Evolutionary conservation across 1,140 invertebrate genomes (phyloP).

Genomic region (Halictus rubicundus): DNA sequence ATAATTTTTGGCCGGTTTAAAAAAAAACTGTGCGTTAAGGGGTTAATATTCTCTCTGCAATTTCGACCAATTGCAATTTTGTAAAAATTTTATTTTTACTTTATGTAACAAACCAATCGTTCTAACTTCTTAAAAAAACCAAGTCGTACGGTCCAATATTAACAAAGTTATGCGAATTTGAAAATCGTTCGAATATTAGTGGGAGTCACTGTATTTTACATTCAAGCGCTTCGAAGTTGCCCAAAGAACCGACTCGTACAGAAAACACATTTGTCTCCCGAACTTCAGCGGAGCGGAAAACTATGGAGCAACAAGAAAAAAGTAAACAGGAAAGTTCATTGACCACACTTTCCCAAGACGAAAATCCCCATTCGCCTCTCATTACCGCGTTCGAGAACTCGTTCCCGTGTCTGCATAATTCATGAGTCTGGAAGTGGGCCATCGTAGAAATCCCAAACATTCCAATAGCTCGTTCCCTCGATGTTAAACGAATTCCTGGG

Average conservation of each 20-base stretch:
- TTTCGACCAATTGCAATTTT: too few relatives aligned
- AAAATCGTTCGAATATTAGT: too few relatives aligned
- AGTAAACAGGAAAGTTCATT: slow-evolving; percentile 1
- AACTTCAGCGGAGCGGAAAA: not conserved
- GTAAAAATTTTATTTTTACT: too few relatives aligned
- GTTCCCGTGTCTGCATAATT: slow-evolving; percentile 22
- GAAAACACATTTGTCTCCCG: not conserved
- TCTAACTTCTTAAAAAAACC: too few relatives aligned
- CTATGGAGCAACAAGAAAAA: not conserved
- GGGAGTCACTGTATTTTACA: too few relatives aligned
- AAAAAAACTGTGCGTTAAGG: too few relatives aligned
- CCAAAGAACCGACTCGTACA: not conserved
- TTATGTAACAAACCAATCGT: too few relatives aligned
- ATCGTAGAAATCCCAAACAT: slow-evolving; percentile 35
- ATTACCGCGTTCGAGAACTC: slow-evolving; percentile 31
- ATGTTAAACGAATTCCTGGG: slow-evolving; percentile 10
- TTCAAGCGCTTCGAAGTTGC: not conserved
- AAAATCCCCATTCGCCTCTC: slow-evolving; percentile 1
- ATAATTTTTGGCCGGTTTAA: too few relatives aligned
- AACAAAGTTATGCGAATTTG: too few relatives aligned
- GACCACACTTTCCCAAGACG: slow-evolving; percentile 31
- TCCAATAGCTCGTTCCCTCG: slow-evolving; percentile 15
- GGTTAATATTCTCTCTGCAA: too few relatives aligned
- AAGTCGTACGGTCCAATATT: too few relatives aligned
- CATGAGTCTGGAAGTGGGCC: slow-evolving; percentile 21